Conservation (phyloP, 2,888 invertebrate species). For the Lomographa bimaculata region DNA sequence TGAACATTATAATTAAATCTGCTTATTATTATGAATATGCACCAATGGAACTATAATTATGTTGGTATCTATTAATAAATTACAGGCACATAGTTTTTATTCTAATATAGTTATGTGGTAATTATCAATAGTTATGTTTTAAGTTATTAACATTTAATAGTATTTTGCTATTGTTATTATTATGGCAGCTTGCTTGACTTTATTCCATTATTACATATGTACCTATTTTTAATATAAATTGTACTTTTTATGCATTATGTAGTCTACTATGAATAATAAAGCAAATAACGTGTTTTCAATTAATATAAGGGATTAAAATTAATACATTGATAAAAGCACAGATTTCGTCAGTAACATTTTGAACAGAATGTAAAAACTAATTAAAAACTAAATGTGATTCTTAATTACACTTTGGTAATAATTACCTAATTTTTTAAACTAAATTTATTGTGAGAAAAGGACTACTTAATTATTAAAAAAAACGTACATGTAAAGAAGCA, state of each 20-base stretch:
- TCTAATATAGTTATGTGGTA: conserved; percentile 44
- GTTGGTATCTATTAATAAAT: conserved; percentile 37
- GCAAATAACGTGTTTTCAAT: no score
- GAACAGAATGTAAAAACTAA: conserved; percentile 17
- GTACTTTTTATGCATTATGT: conserved; percentile 8
- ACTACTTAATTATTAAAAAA: conserved; percentile 19
- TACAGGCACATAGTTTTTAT: conserved; percentile 65
- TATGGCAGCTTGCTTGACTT: no score
- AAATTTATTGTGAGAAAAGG: conserved; percentile 58
- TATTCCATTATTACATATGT: conserved; percentile 7
- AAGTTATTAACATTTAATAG: conserved; percentile 16
- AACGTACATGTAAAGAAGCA: conserved; percentile 22
- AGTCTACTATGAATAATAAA: no score
- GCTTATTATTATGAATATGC: conserved; percentile 50
- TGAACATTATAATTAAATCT: no score
- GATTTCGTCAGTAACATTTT: conserved; percentile 6
- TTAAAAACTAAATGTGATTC: conserved; percentile 65
- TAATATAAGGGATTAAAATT: background rate
- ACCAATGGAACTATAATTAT: conserved; percentile 54
- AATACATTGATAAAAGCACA: background rate
- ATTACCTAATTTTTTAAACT: conserved; percentile 70
- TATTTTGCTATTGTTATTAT: conserved; percentile 18
- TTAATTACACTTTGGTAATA: conserved; percentile 82
- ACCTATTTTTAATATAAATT: conserved; percentile 8
- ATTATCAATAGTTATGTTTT: conserved; percentile 24